Percentiles rank a stretch among this genome's conserved stretches.
These are phyloP conservation scores for Punctoribates punctum DNA, from an alignment of 2,888 invertebrate species.

Conservation along the genomic window DNA sequence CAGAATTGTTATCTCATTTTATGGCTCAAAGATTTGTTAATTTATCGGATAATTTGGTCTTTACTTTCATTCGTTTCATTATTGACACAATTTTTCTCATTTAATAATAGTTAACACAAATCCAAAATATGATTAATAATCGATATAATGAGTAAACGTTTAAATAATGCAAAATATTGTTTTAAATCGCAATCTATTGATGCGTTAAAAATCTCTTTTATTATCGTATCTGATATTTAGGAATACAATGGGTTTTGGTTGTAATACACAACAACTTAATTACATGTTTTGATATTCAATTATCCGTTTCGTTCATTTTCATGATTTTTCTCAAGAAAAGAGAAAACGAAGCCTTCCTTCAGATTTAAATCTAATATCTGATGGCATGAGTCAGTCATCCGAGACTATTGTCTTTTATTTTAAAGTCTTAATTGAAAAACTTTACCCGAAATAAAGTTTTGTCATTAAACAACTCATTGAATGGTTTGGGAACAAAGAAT, in stretches of 20 bases:
- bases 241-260: neutral
- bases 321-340: neutral
- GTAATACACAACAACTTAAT: neutral
- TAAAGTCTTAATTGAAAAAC: too few relatives aligned
- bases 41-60: neutral
- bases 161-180: neutral
- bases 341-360: too few relatives aligned
- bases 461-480: too few relatives aligned
- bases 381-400: too few relatives aligned
- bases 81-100: neutral
- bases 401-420: too few relatives aligned
- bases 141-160: neutral
- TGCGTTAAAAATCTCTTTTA: neutral
- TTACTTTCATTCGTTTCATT: constrained; percentile 15
- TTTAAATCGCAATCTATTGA: neutral
- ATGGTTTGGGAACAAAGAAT: too few relatives aligned
- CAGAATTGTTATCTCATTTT: neutral
- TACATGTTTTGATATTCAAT: neutral
- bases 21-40: neutral
- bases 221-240: neutral
- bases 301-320: neutral
- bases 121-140: too few relatives aligned
- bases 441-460: too few relatives aligned
- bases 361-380: too few relatives aligned
- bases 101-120: too few relatives aligned